Base-by-base conservation (phyloP, 2,888 invertebrate species). In the Clunio marinus region DNA sequence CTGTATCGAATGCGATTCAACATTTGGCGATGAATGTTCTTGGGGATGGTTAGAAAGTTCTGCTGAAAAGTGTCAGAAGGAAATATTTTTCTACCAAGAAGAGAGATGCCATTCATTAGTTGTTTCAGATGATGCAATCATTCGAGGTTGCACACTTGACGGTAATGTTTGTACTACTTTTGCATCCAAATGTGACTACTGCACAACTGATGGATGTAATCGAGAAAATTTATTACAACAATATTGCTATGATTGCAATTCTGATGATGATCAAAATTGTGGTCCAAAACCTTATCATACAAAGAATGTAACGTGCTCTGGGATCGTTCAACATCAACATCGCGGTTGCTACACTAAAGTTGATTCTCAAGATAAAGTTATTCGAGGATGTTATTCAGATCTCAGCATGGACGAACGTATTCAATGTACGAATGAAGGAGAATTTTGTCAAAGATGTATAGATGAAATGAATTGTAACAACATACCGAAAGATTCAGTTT, bases 71-170 rank as follows among this genome's bases (percentile, higher is more conserved):
- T 66, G 66, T 15, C 5, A 17, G 22, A 55, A 22, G 24, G 55
- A 66, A 27, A 17, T 20, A n/a, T 66, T 32, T 15, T 55, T 32
- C 22, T 17, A 66, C 20, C 32, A 66, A 17, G 55, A 51, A 35
- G 66, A 66, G 32, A 45, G 25, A 7, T 66, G 66, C 7, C 35
- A 24, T 17, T 35, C 24, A 10, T 24, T 55, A 4, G 2, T n/a
- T 2, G 51, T 66, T 5, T 20, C 27, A 7, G 55, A 66, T 32
- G 22, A 32, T 13, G 17, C 32, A 2, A 24, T 22, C 1, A 66
- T 66, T 55, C 51, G 66, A 8, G 51, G 32, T 7, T 66, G 66
- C 35, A 66, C 66, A 15, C 20, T 66, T 1, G 66, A 66, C 22
- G 24, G 25, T 10, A 66, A 66, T 22, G 51, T 66, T 8, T 66